Evolutionary conservation across 2,888 invertebrate genomes (phyloP), one percentile per base, ranked within the genome.

Genomic region (Eumerus sabulonum): DNA sequence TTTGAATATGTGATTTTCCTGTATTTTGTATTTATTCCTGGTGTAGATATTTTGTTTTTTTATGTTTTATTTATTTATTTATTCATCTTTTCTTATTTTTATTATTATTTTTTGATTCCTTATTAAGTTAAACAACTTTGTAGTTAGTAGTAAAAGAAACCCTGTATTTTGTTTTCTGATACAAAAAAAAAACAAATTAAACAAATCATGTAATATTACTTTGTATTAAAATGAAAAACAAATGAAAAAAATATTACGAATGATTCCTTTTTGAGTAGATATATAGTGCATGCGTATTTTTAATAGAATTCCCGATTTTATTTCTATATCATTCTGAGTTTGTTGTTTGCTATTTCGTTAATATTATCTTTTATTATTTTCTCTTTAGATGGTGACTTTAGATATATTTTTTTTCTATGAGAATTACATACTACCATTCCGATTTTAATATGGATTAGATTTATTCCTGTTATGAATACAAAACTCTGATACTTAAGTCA

Each of bases 211-310:
- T 68, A 51, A 45, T 56, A 47, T 72, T 56, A 42, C 60, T 67
- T 66, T 27, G 27, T 27, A 27, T 27, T 27, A 27, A 27, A 38
- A 50, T 66, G 66, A 53, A 81, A 81, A 63, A 59, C 1, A 50
- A 64, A n/a, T 2, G 9, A 40, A 40, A 11, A 40, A 40, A 40
- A 40, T 7, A 27, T 4, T 27, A 66, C 62, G 68, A 82, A 77
- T 73, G 77, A 63, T 63, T 73, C 77, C 73, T 73, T 63, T 77
- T 77, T 77, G 57, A 57, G 63, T 77, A 77, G 67, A 27, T 62
- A 53, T 45, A 63, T 62, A 82, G 68, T 82, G 82, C 82, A 82
- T 82, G 82, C 82, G 82, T 82, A 82, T 82, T 82, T 76, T 9
- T 38, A n/a, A 27, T 27, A 27, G 27, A 4, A 7, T 27, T 27